Conservation (phyloP, 2,888 invertebrate genomes). For the Oligia strigilis region DNA sequence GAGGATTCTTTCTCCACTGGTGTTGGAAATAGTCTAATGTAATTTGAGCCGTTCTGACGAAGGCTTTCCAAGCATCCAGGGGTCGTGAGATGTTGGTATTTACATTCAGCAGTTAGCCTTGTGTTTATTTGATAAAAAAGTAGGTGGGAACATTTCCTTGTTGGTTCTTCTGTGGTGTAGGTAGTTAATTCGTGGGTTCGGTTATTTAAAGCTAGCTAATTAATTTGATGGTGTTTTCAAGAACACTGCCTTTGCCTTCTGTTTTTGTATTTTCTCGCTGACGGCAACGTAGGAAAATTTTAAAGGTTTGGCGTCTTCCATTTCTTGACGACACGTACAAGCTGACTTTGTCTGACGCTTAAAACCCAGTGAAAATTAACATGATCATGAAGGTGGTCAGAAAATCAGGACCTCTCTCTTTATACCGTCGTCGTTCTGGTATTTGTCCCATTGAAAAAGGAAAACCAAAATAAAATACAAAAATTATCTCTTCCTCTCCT, state of each 20-base stretch:
- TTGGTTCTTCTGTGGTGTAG: slow-evolving; percentile 69
- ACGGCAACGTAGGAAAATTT: slow-evolving; percentile 17
- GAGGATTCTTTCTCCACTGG: slow-evolving; percentile 65
- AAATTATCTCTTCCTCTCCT: background rate
- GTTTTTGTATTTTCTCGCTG: slow-evolving; percentile 34
- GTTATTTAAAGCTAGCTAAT: slow-evolving; percentile 44
- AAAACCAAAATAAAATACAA: background rate
- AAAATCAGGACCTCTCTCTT: background rate
- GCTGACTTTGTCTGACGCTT: background rate
- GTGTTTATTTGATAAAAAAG: slow-evolving; percentile 72
- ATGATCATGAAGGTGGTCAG: too few species aligned
- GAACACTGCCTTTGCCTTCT: slow-evolving; percentile 41
- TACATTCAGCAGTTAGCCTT: slow-evolving; percentile 71
- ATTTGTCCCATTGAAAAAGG: background rate
- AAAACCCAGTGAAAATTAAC: background rate
- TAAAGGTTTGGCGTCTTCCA: background rate
- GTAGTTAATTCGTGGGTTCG: slow-evolving; percentile 59
- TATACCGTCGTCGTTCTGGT: background rate
- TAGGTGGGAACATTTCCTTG: slow-evolving; percentile 74
- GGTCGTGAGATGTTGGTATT: slow-evolving; percentile 65
- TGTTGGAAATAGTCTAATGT: slow-evolving; percentile 39
- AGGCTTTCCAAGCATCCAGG: slow-evolving; percentile 17
- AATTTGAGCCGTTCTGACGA: slow-evolving; percentile 51
- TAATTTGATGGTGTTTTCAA: slow-evolving; percentile 63
- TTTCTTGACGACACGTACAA: background rate